Evolutionary conservation across 2,797 vertebrate genomes (phyloP).

Genomic region (Psittacula echo): DNA sequence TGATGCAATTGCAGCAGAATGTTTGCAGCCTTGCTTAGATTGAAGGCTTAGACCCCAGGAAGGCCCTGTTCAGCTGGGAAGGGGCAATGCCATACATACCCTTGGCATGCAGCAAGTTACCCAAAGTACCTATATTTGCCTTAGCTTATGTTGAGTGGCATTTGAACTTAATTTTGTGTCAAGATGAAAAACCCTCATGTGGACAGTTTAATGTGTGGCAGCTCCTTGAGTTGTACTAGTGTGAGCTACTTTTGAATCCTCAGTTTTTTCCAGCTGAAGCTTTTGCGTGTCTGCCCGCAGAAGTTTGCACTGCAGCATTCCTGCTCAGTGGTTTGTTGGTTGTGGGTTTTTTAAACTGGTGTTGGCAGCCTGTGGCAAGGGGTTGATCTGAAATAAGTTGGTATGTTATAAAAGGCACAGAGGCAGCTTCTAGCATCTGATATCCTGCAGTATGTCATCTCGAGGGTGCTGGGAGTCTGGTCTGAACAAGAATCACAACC

Average conservation of each 20-base stretch:
- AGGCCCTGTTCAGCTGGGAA: background rate
- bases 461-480: background rate
- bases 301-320: background rate
- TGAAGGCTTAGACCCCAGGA: background rate
- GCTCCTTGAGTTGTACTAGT: background rate
- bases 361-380: background rate
- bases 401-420: background rate
- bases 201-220: background rate
- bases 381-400: background rate
- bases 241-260: background rate
- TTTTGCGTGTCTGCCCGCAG: background rate
- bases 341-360: background rate
- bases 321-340: background rate
- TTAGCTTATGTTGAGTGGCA: background rate
- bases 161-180: background rate
- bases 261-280: background rate
- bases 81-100: fast-evolving
- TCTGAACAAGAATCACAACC: background rate
- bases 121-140: background rate
- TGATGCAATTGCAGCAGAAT: fast-evolving
- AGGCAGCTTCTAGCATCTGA: background rate
- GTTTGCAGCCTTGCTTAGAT: background rate
- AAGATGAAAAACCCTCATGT: background rate
- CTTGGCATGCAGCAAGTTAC: background rate
- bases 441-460: background rate